These are phyloP conservation scores for Brachyopa scutellaris DNA, from an alignment of 2,888 invertebrate species.

Conservation along the genomic window DNA sequence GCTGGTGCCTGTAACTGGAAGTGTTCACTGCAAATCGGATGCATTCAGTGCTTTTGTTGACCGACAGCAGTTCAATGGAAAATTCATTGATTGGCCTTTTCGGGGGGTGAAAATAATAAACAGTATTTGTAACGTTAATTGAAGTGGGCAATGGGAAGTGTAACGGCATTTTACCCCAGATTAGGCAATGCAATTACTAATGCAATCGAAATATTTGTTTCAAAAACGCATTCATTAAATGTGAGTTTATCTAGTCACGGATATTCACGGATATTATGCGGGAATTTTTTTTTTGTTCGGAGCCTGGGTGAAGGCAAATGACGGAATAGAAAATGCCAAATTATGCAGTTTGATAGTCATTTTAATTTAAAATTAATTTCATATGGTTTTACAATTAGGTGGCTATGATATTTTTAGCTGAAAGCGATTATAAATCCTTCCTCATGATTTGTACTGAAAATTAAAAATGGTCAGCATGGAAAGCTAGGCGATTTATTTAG, in stretches of 20 bases:
- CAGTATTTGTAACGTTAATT: slow-evolving; percentile 50
- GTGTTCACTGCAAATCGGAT: slow-evolving; percentile 18
- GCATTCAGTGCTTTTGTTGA: slow-evolving; percentile 33
- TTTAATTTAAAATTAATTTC: too few species aligned
- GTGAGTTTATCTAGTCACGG: slow-evolving; percentile 31
- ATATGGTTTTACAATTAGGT: too few species aligned
- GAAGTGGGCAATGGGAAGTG: not conserved
- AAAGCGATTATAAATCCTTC: too few species aligned
- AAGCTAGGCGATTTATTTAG: too few species aligned
- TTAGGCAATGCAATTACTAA: slow-evolving; percentile 57
- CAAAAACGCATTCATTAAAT: slow-evolving; percentile 44
- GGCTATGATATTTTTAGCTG: too few species aligned
- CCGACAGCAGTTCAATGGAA: slow-evolving; percentile 53
- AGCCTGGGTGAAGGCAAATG: too few species aligned
- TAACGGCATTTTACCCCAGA: slow-evolving; percentile 13
- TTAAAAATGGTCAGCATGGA: too few species aligned
- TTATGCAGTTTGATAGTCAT: too few species aligned
- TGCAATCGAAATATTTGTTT: slow-evolving; percentile 50
- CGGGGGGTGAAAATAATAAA: slow-evolving; percentile 51
- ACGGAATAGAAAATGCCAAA: too few species aligned
- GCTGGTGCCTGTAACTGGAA: not conserved
- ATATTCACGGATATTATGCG: too few species aligned
- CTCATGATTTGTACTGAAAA: too few species aligned
- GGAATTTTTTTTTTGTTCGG: too few species aligned
- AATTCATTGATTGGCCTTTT: slow-evolving; percentile 68